phyloP scores from a whole-genome alignment of 2,888 invertebrate genomes.

The Allophyes oxyacanthae region DNA sequence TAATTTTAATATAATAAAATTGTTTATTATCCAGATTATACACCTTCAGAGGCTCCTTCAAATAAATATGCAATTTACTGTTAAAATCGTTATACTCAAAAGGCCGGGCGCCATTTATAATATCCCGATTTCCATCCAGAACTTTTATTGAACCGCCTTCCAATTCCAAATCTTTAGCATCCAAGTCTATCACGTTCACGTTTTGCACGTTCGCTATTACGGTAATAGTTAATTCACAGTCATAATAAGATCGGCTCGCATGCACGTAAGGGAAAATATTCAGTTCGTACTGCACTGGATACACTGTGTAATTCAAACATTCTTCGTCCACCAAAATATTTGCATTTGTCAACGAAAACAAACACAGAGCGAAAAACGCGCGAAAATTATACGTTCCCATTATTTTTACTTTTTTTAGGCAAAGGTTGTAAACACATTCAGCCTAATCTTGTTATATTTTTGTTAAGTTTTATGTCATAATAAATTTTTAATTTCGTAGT shows the following conservation, averaged over 20 bases:
- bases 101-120: slow-evolving; percentile 74
- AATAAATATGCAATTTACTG: slow-evolving; percentile 76
- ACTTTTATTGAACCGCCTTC: slow-evolving; percentile 69
- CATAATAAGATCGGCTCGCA: slow-evolving; percentile 70
- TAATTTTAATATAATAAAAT: slow-evolving; percentile 72
- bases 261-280: slow-evolving; percentile 74
- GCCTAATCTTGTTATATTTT: not conserved
- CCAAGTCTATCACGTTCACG: slow-evolving; percentile 75
- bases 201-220: slow-evolving; percentile 79
- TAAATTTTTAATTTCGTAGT: slow-evolving; percentile 7
- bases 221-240: slow-evolving; percentile 78
- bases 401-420: slow-evolving; percentile 22
- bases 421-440: not conserved
- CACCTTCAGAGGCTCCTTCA: slow-evolving; percentile 71
- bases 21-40: slow-evolving; percentile 67
- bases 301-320: slow-evolving; percentile 84
- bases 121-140: slow-evolving; percentile 66
- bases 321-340: slow-evolving; percentile 75
- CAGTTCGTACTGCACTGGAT: slow-evolving; percentile 83
- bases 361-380: slow-evolving; percentile 58
- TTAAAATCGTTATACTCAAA: slow-evolving; percentile 68
- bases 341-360: slow-evolving; percentile 66
- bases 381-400: slow-evolving; percentile 57
- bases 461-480: not conserved
- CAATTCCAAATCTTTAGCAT: slow-evolving; percentile 75